These are phyloP conservation scores for Malurus splendens DNA, from an alignment of 2,797 vertebrate genomes.

Conservation along the genomic window DNA sequence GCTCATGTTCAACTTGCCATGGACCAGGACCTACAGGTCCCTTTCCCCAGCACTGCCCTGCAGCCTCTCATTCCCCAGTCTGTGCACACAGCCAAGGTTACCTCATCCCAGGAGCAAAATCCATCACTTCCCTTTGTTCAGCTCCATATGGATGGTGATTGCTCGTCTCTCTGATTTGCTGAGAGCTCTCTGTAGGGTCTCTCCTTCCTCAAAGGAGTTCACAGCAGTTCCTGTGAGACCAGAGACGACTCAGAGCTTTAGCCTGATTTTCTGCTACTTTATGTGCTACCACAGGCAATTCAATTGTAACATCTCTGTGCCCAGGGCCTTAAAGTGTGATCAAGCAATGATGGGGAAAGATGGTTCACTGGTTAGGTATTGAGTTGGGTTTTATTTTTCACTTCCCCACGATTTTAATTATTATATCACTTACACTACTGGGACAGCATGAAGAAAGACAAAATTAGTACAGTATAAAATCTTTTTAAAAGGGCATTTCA, in stretches of 20 bases:
- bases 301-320: background rate
- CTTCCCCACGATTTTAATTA: background rate
- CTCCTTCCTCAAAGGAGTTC: background rate
- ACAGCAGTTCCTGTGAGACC: background rate
- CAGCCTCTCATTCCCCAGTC: background rate
- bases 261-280: background rate
- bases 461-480: background rate
- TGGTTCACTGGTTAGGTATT: background rate
- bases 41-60: fast-evolving
- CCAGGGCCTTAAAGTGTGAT: background rate
- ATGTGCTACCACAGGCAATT: background rate
- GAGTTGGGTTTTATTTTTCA: background rate
- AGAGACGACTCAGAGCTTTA: background rate
- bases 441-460: background rate
- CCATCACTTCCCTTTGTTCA: background rate
- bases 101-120: background rate
- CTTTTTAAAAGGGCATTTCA: background rate
- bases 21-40: fast-evolving
- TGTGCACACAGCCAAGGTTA: background rate
- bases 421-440: background rate
- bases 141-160: fast-evolving
- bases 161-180: fast-evolving
- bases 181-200: background rate
- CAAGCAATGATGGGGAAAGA: background rate
- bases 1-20: fast-evolving